Evolutionary conservation across 1,140 invertebrate species (phyloP).

Genomic region (Panonychus citri): DNA sequence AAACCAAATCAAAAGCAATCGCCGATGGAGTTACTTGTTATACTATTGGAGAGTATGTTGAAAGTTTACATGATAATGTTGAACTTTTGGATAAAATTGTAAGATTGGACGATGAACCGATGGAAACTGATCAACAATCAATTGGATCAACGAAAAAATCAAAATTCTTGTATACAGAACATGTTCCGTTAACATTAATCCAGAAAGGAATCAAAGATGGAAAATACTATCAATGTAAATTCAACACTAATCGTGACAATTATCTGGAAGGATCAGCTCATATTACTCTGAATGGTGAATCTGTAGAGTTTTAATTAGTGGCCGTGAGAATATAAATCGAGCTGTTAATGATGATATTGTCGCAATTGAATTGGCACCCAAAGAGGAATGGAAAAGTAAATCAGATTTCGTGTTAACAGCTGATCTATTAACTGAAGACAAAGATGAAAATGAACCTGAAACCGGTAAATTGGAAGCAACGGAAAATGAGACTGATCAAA

Average conservation of each 20-base stretch:
- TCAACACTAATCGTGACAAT: constrained; percentile 51
- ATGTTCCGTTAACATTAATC: constrained; percentile 45
- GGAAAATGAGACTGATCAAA: constrained; percentile 9
- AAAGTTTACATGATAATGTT: constrained; percentile 45
- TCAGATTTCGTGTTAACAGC: constrained; percentile 51
- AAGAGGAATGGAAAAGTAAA: constrained; percentile 67
- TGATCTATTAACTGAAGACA: constrained; percentile 30
- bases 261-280: constrained; percentile 78
- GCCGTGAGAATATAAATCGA: constrained; percentile 60
- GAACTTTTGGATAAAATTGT: constrained; percentile 24
- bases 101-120: background rate
- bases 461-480: constrained; percentile 12
- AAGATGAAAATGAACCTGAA: constrained; percentile 16
- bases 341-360: constrained; percentile 90
- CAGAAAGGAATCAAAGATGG: constrained; percentile 56
- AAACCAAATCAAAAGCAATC: constrained; percentile 44
- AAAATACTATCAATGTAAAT: constrained; percentile 54
- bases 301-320: constrained; percentile 62
- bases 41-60: constrained; percentile 37
- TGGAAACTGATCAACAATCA: constrained; percentile 1
- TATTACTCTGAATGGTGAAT: constrained; percentile 27
- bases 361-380: constrained; percentile 66
- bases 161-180: constrained; percentile 42
- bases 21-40: constrained; percentile 15
- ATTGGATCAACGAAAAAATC: background rate